phyloP scores from a whole-genome alignment of 1,140 invertebrate species.

The Araneus ventricosus region DNA sequence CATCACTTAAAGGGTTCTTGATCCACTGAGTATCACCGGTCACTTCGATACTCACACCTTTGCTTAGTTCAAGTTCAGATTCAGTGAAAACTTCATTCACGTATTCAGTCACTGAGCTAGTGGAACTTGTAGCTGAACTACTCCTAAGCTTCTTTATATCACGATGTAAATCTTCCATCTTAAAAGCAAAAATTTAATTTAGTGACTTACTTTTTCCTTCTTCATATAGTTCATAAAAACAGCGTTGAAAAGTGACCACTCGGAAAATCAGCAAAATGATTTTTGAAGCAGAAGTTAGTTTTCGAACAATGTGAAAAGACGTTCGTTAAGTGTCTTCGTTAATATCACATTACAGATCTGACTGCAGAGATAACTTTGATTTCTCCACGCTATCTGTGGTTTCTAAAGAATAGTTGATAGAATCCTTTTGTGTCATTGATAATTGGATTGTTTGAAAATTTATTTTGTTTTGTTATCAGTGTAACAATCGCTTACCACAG shows the following conservation, averaged over 20 bases:
- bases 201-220: background rate
- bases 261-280: background rate
- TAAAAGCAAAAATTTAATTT: background rate
- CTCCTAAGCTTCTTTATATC: slow-evolving; percentile 5
- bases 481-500: background rate
- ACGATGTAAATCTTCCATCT: background rate
- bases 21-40: background rate
- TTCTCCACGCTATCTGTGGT: background rate
- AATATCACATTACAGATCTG: background rate
- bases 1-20: slow-evolving; percentile 2
- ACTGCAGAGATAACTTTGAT: background rate
- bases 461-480: background rate
- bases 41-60: slow-evolving; percentile 36
- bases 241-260: background rate
- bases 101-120: slow-evolving; percentile 58
- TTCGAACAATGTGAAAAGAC: background rate
- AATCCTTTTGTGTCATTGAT: slow-evolving; percentile 31
- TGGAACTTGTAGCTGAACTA: slow-evolving; percentile 40
- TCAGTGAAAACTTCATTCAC: slow-evolving; percentile 51
- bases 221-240: background rate
- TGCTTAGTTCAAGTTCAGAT: slow-evolving; percentile 41
- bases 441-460: slow-evolving; percentile 13
- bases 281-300: background rate
- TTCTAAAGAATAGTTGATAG: slow-evolving; percentile 11
- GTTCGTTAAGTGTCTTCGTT: background rate